phyloP scores from a whole-genome alignment of 2,797 vertebrate genomes.

The Geotria australis region DNA sequence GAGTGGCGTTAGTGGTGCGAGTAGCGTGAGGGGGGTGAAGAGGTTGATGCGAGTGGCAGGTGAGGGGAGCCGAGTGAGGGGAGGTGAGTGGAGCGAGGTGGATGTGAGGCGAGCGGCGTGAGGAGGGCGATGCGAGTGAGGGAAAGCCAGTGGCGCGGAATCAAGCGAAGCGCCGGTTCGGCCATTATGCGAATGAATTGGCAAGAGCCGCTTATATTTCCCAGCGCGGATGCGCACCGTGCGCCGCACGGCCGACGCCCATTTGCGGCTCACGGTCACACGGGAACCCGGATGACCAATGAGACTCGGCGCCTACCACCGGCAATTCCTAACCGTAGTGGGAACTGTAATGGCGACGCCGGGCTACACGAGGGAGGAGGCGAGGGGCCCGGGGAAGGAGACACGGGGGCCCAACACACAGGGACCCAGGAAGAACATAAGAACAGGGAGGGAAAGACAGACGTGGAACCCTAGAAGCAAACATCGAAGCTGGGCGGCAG shows the following conservation, averaged over 20 bases:
- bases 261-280: too few relatives aligned
- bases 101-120: neutral
- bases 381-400: neutral
- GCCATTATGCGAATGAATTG: too few relatives aligned
- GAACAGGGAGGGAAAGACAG: neutral
- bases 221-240: too few relatives aligned
- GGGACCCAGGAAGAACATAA: neutral
- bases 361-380: neutral
- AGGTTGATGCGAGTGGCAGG: neutral
- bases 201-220: too few relatives aligned
- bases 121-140: neutral
- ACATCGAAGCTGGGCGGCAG: neutral
- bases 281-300: too few relatives aligned
- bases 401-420: neutral
- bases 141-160: neutral
- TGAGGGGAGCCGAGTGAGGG: neutral
- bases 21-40: neutral
- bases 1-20: neutral
- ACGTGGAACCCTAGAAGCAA: neutral
- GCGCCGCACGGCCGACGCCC: too few relatives aligned
- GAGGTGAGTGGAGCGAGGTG: neutral
- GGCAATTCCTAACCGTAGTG: too few relatives aligned
- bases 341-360: too few relatives aligned
- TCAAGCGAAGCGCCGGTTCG: neutral
- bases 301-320: too few relatives aligned